phyloP scores from a whole-genome alignment of 2,888 invertebrate species.

The Hypercompe scribonia region DNA sequence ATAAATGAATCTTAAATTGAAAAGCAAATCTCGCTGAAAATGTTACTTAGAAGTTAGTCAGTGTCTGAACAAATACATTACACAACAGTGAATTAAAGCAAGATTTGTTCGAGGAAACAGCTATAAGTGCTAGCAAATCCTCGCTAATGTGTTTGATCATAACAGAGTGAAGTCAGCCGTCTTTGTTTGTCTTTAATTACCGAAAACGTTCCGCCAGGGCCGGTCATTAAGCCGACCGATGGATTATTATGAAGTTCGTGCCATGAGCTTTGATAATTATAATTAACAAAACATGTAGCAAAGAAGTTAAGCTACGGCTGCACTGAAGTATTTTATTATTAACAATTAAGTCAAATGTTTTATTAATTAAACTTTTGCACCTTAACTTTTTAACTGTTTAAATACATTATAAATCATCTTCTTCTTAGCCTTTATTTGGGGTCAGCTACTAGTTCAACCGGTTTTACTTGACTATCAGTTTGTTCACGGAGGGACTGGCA shows the following conservation, averaged over 20 bases:
- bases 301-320: slow-evolving; percentile 29
- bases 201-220: slow-evolving; percentile 66
- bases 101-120: slow-evolving; percentile 51
- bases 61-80: slow-evolving; percentile 42
- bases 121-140: slow-evolving; percentile 64
- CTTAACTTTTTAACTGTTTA: too few relatives aligned
- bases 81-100: slow-evolving; percentile 39
- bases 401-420: too few relatives aligned
- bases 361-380: not conserved
- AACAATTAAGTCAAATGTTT: slow-evolving; percentile 14
- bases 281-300: slow-evolving; percentile 49
- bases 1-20: not conserved
- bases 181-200: slow-evolving; percentile 81
- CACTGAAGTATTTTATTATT: not conserved
- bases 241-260: slow-evolving; percentile 62
- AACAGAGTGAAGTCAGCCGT: slow-evolving; percentile 68
- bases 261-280: slow-evolving; percentile 49
- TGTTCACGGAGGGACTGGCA: too few relatives aligned
- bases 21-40: not conserved
- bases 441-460: too few relatives aligned
- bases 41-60: not conserved
- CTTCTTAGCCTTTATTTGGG: too few relatives aligned
- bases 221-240: slow-evolving; percentile 70
- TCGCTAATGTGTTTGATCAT: slow-evolving; percentile 76
- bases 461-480: too few relatives aligned